Percentiles rank a stretch among this genome's conserved stretches.
phyloP scores from a whole-genome alignment of 1,140 invertebrate genomes.

The Onthophagus taurus region DNA sequence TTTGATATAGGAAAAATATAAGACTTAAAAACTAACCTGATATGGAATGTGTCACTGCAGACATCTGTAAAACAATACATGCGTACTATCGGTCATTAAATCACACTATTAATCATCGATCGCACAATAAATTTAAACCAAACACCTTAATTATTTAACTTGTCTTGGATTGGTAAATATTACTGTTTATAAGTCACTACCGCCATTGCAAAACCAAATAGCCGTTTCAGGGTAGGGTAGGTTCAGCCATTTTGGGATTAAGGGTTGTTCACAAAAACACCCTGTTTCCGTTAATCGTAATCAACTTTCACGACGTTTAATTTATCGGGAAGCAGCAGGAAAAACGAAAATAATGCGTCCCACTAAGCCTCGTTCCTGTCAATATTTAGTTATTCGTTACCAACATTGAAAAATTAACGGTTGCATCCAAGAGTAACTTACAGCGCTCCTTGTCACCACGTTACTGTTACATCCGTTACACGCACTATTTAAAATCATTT shows the following conservation, averaged over 20 bases:
- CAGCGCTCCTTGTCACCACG: no score
- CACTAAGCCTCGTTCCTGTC: no score
- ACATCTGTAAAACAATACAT: slow-evolving; percentile 49
- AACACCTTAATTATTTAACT: slow-evolving; percentile 4
- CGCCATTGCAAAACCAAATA: slow-evolving; percentile 35
- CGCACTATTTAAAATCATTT: no score
- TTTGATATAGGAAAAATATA: background rate
- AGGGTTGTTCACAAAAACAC: slow-evolving; percentile 21
- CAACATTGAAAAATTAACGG: no score
- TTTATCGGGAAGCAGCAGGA: no score
- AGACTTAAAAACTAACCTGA: slow-evolving; percentile 41
- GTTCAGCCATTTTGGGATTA: slow-evolving; percentile 22
- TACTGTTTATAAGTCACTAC: slow-evolving; percentile 18
- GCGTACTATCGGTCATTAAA: slow-evolving; percentile 23
- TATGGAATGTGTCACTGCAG: slow-evolving; percentile 53
- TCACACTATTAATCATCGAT: slow-evolving; percentile 13
- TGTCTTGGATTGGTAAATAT: background rate
- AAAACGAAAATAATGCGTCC: no score
- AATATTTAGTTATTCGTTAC: no score
- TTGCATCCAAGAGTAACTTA: no score
- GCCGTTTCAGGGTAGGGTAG: slow-evolving; percentile 25
- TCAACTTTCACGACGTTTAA: no score
- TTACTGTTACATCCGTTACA: no score
- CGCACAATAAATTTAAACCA: slow-evolving; percentile 15
- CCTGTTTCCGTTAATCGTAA: background rate